Evolutionary conservation across 2,113 vertebrate species (phyloP).

Genomic region (Ia io): DNA sequence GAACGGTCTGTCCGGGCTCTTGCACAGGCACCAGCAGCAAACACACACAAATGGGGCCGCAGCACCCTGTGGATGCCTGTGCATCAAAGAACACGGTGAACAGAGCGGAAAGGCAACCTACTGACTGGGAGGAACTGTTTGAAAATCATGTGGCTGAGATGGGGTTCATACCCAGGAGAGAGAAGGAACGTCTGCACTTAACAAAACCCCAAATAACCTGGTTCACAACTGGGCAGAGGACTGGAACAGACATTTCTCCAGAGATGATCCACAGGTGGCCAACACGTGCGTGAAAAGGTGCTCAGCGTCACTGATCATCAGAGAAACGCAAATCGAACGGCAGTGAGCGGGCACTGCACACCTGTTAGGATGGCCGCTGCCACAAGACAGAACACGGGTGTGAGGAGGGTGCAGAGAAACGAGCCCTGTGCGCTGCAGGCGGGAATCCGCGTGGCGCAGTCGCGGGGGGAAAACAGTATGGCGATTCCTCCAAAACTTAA

Average conservation of each 20-base stretch:
- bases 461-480: accelerated
- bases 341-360: accelerated
- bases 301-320: accelerated
- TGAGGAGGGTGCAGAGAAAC: accelerated
- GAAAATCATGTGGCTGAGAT: accelerated
- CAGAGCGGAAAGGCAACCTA: accelerated
- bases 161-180: accelerated
- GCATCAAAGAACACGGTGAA: accelerated
- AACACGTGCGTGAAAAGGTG: accelerated
- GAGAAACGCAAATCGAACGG: accelerated
- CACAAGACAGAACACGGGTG: accelerated
- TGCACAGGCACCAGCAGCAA: background rate
- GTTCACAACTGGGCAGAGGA: background rate
- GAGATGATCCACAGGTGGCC: background rate
- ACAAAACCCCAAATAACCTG: accelerated
- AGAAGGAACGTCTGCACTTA: accelerated
- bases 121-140: accelerated
- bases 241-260: background rate
- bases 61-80: accelerated
- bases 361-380: accelerated
- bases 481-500: no score
- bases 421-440: accelerated
- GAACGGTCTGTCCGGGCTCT: background rate
- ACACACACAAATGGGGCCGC: background rate
- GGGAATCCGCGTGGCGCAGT: accelerated